phyloP scores from a whole-genome alignment of 2,888 invertebrate genomes.

The Thysanoteuthis rhombus region DNA sequence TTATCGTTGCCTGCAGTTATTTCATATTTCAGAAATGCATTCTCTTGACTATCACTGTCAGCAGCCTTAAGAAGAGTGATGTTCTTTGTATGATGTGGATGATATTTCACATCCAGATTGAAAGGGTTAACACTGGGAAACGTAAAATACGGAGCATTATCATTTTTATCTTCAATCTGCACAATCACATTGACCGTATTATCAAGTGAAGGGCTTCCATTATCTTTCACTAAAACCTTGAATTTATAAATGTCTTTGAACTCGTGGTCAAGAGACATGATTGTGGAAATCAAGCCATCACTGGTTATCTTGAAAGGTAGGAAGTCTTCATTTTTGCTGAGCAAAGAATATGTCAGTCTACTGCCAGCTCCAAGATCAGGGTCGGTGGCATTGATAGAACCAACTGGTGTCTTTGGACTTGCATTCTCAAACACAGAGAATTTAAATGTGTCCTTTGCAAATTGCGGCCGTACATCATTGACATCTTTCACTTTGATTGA shows the following conservation, averaged over 20 bases:
- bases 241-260: constrained; percentile 35
- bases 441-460: constrained; percentile 37
- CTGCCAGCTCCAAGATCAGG: constrained; percentile 43
- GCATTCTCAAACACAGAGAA: constrained; percentile 40
- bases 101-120: constrained; percentile 44
- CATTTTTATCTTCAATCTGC: constrained; percentile 48
- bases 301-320: constrained; percentile 41
- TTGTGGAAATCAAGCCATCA: constrained; percentile 46
- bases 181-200: constrained; percentile 46
- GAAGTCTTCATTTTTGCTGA: constrained; percentile 37
- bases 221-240: constrained; percentile 39
- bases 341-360: constrained; percentile 41
- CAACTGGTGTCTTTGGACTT: constrained; percentile 39
- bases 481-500: constrained; percentile 41
- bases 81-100: constrained; percentile 42
- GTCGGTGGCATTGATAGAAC: constrained; percentile 45
- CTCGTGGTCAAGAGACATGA: constrained; percentile 49
- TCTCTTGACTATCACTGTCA: constrained; percentile 50
- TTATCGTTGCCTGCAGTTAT: constrained; percentile 67
- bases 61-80: constrained; percentile 36
- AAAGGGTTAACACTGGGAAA: constrained; percentile 45
- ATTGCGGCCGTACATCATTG: constrained; percentile 45
- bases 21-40: constrained; percentile 49
- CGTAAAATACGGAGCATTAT: constrained; percentile 48
- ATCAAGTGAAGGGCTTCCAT: constrained; percentile 34